Base-by-base conservation (phyloP, 2,888 invertebrate species). In the Sturmia bella region DNA sequence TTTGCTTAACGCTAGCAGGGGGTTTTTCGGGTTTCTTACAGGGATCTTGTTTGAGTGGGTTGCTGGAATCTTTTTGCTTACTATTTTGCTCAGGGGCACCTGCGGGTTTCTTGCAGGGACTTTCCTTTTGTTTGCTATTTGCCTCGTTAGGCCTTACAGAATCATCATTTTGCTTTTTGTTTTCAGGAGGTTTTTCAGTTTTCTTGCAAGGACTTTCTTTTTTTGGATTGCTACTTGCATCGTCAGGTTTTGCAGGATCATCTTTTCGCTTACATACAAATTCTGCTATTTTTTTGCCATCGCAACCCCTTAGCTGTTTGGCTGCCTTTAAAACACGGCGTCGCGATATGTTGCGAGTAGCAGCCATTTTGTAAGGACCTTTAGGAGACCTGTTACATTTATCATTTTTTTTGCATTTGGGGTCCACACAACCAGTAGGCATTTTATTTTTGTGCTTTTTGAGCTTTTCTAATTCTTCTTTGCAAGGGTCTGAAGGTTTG, bases 361-460 rank as follows among this genome's bases (percentile, higher is more conserved):
- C 5, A 12, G 41, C 54, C 17, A 19, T 50, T 17, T 75, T 66
- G 19, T 43, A 45, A 13, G 41, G 74, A 37, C 27, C 66, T 12
- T 57, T 68, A 0, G 12, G 19, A 9, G 6, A 2, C 9, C 56
- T 43, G 0, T 24, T 32, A 6, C 68, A 68, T 17, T 3, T 17
- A 17, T 80, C 69, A 12, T 32, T 63, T 12, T 74, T 74, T 12
- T 57, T 79, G 15, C 79, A 79, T 13, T 80, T 74, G 2, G 74
- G 69, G 3, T 69, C 50, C 4, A 63, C 50, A 57, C 80, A 80
- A 1, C 69, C 74, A 1, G 19, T 74, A 19, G 69, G 74, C 7
- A 69, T 32, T 37, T 63, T 57, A 13, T 43, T 48, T 32, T 1
- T 52, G 39, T 70, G 57, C 12, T 13, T 54, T 50, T 69, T 15